Evolutionary conservation across 2,797 vertebrate genomes (phyloP).

Genomic region (Phrynocephalus forsythii): DNA sequence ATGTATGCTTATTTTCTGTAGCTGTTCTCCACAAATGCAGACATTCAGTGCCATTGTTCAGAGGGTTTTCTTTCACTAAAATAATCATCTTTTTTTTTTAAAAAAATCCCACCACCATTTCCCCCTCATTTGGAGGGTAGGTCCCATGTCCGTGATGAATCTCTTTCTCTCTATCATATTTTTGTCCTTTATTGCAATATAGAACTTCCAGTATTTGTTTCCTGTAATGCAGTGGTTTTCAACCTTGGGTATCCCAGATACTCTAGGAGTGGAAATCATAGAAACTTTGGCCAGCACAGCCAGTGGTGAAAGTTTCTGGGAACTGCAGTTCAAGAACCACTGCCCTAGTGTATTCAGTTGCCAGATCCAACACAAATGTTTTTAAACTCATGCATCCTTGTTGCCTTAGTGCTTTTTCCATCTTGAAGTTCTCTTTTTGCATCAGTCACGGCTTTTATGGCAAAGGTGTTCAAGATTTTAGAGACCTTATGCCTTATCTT

Average conservation of each 20-base stretch:
- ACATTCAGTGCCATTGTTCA: background rate
- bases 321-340: too few relatives aligned
- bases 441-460: background rate
- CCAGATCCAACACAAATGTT: background rate
- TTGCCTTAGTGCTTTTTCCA: background rate
- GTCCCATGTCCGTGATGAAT: constrained; percentile 32
- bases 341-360: background rate
- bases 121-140: background rate
- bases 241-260: too few relatives aligned
- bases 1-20: constrained; percentile 38
- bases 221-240: too few relatives aligned
- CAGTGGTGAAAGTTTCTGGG: too few relatives aligned
- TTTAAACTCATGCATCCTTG: background rate
- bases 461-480: background rate
- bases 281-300: too few relatives aligned
- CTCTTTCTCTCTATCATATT: background rate
- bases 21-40: constrained; percentile 4
- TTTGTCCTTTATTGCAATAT: background rate
- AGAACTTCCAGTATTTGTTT: too few relatives aligned
- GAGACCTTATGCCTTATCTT: background rate
- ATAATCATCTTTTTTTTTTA: background rate
- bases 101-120: background rate
- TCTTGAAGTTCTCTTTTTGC: background rate
- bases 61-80: constrained; percentile 18
- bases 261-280: too few relatives aligned